Percentiles rank a stretch among this genome's conserved stretches.
These are phyloP conservation scores for Anoplius nigerrimus DNA, from an alignment of 2,888 invertebrate species.

Conservation along the genomic window DNA sequence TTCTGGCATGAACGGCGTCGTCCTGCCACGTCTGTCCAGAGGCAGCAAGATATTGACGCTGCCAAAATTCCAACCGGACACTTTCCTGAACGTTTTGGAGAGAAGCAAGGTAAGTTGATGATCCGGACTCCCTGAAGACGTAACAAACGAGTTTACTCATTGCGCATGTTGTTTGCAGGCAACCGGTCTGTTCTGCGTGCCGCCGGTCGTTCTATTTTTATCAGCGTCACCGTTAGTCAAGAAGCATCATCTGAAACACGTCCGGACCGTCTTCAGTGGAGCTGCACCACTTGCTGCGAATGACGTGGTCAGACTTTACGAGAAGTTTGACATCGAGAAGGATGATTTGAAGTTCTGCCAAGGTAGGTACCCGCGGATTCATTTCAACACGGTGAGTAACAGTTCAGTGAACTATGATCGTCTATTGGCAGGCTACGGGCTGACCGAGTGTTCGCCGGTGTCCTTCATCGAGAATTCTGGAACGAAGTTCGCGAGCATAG, in stretches of 20 bases:
- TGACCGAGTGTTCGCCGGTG: conserved; percentile 77
- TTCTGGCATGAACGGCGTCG: conserved; percentile 76
- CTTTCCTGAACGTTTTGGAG: conserved; percentile 73
- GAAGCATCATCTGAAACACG: conserved; percentile 75
- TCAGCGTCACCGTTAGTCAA: conserved; percentile 76
- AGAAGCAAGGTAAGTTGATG: conserved; percentile 66
- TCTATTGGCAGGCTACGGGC: conserved; percentile 78
- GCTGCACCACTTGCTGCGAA: conserved; percentile 77
- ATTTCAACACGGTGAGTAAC: too few species aligned
- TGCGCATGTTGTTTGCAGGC: conserved; percentile 60
- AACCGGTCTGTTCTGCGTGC: conserved; percentile 76
- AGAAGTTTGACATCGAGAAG: conserved; percentile 62
- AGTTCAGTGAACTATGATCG: too few species aligned
- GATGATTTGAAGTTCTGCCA: conserved; percentile 62
- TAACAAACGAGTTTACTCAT: not conserved
- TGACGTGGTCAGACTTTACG: conserved; percentile 70
- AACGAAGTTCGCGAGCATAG: conserved; percentile 76
- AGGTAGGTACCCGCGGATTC: conserved; percentile 61
- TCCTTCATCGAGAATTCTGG: conserved; percentile 56
- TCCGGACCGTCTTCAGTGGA: conserved; percentile 75
- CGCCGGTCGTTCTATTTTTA: conserved; percentile 79
- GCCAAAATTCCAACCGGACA: conserved; percentile 77
- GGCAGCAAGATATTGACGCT: conserved; percentile 76
- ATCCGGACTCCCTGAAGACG: too few species aligned
- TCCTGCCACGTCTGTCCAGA: conserved; percentile 70